Evolutionary conservation across 2,797 vertebrate genomes (phyloP), one percentile per base, ranked within the genome.

Genomic region (Sebastes matsubarae): DNA sequence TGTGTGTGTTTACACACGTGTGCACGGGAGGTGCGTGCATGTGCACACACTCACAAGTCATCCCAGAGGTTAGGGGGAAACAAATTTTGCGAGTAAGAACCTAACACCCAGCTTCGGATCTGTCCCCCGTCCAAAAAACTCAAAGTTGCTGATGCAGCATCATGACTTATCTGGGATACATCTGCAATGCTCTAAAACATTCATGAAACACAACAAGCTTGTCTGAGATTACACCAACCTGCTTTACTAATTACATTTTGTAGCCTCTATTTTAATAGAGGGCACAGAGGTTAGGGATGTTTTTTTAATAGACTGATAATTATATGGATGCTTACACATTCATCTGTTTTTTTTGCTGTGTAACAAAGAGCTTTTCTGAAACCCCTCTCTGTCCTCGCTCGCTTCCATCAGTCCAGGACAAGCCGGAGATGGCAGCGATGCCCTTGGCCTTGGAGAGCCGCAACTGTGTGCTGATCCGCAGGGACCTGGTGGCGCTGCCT

Each of bases 401-500:
- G 9, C 42, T 73, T 75, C 77, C 71, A 76, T 77, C 84, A 96
- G 96, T 97, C 75, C 96, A 96, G 75, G 98, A 99, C 92, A 99
- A 99, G 92, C 88, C 96, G 0, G 98, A 99, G 84, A 96, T 97
- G 50, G 93, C 97, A 60, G 81, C 91, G 3, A 79, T 94, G 83
- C 97, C 98, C 0, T 91, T 99, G 93, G 84, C 95, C 63, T 92
- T 96, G 92, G 98, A 99, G 94, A 98, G 96, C 91, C 98, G 98
- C 24, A 98, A 98, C 54, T 99, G 98, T 0, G 97, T 99, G 36
- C 97, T 99, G 88, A 98, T 99, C 85, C 97, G 99, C 16, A 95
- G 99, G 1, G 99, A 99, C 77, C 95, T 99, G 46, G 98, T 99
- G 42, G 98, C 99, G 0, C 96, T 99, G 68, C 99, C 99, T 0